These are phyloP conservation scores for Leptogaster cylindrica DNA, from an alignment of 2,888 invertebrate species.

Conservation along the genomic window DNA sequence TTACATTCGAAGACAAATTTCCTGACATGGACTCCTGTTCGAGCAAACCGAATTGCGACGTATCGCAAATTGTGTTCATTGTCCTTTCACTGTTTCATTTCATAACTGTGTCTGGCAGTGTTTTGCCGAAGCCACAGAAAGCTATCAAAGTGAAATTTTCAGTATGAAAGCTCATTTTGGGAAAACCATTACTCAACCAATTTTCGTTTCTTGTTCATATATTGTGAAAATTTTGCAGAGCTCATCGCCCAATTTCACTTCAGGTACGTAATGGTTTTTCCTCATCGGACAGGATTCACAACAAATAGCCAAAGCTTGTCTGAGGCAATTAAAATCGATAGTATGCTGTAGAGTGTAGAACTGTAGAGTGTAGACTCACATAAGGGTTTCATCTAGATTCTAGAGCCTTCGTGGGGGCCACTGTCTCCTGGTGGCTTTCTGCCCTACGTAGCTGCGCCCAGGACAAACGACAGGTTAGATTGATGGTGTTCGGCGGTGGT, in stretches of 20 bases:
- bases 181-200: slow-evolving; percentile 35
- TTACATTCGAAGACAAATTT: too few species aligned
- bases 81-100: slow-evolving; percentile 14
- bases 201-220: slow-evolving; percentile 31
- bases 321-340: slow-evolving; percentile 37
- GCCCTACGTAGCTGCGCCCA: not conserved
- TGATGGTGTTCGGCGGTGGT: slow-evolving; percentile 30
- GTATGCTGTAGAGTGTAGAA: too few species aligned
- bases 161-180: slow-evolving; percentile 25
- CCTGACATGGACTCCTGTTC: too few species aligned
- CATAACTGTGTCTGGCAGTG: slow-evolving; percentile 24
- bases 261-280: slow-evolving; percentile 33
- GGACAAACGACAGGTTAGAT: slow-evolving; percentile 17
- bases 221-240: slow-evolving; percentile 33
- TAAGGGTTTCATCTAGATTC: slow-evolving; percentile 17
- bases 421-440: slow-evolving; percentile 7
- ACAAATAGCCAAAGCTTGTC: slow-evolving; percentile 31
- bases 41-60: too few species aligned
- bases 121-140: slow-evolving; percentile 24
- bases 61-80: too few species aligned
- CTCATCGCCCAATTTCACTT: slow-evolving; percentile 33
- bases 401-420: too few species aligned
- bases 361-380: slow-evolving; percentile 8
- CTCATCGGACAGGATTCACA: slow-evolving; percentile 18
- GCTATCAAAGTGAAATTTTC: slow-evolving; percentile 38